phyloP scores from a whole-genome alignment of 30 jellyfish, hydroid and myxozoan species.

The Mastigias papua region DNA sequence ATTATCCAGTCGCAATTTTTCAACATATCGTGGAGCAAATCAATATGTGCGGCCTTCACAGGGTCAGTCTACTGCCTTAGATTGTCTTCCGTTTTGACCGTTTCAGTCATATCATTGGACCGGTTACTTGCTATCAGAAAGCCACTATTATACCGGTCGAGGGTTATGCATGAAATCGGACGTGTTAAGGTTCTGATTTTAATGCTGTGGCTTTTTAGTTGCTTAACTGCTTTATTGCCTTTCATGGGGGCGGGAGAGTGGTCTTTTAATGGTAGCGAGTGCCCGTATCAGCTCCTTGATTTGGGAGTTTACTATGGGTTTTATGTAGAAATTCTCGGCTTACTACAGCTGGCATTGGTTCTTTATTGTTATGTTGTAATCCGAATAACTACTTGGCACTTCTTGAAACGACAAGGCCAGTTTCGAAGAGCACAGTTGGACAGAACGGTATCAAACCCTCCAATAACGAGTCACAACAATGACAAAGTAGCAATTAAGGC shows the following conservation, averaged over 20 bases:
- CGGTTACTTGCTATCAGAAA: slow-evolving; percentile 72
- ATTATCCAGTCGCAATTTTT: slow-evolving; percentile 27
- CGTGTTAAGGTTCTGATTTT: slow-evolving; percentile 52
- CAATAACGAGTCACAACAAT: neutral
- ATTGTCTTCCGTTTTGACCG: slow-evolving; percentile 68
- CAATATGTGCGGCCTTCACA: slow-evolving; percentile 53
- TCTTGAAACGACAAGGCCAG: slow-evolving; percentile 66
- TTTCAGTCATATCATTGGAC: slow-evolving; percentile 75
- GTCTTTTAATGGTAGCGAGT: slow-evolving; percentile 19
- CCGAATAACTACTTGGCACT: slow-evolving; percentile 61
- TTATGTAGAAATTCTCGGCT: slow-evolving; percentile 66
- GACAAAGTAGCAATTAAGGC: neutral
- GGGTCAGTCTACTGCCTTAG: slow-evolving; percentile 64
- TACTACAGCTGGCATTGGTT: slow-evolving; percentile 63
- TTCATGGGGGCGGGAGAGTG: slow-evolving; percentile 24
- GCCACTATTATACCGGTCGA: slow-evolving; percentile 70
- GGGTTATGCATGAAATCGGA: slow-evolving; percentile 69
- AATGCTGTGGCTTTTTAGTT: slow-evolving; percentile 64
- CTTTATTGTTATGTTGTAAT: slow-evolving; percentile 70
- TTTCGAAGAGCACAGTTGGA: slow-evolving; percentile 31
- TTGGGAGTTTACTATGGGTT: slow-evolving; percentile 66
- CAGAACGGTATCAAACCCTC: slow-evolving; percentile 5
- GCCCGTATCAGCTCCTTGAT: slow-evolving; percentile 68
- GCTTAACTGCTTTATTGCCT: slow-evolving; percentile 72
- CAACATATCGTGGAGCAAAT: slow-evolving; percentile 47